Conservation (phyloP, 1,140 invertebrate genomes). For the Agrilus planipennis region DNA sequence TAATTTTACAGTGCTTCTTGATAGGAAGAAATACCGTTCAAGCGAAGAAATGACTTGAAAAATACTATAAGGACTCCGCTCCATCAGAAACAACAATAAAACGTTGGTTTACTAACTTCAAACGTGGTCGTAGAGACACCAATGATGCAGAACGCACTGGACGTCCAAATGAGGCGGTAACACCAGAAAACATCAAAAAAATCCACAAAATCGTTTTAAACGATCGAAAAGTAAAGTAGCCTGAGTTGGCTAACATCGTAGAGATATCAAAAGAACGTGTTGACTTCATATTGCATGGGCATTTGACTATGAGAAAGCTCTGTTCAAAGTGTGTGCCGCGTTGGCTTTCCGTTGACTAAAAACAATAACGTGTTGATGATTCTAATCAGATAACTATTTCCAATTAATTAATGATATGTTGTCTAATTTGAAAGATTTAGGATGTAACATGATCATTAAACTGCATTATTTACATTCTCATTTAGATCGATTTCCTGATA, state of each 20-base stretch:
- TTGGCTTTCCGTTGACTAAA: too few species aligned
- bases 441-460: slow-evolving; percentile 18
- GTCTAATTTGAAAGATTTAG: slow-evolving; percentile 14
- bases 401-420: slow-evolving; percentile 12
- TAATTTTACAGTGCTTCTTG: neutral
- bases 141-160: slow-evolving; percentile 18
- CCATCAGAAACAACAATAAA: slow-evolving; percentile 16
- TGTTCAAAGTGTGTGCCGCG: slow-evolving; percentile 3
- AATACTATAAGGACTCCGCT: slow-evolving; percentile 14
- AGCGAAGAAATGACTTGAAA: slow-evolving; percentile 5
- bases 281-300: too few species aligned
- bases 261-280: too few species aligned
- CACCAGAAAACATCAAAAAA: slow-evolving; percentile 13
- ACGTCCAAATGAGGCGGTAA: slow-evolving; percentile 15
- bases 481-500: slow-evolving; percentile 14
- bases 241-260: too few species aligned
- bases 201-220: too few species aligned
- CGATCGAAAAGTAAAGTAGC: too few species aligned
- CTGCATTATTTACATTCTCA: slow-evolving; percentile 13
- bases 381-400: neutral
- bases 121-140: slow-evolving; percentile 22
- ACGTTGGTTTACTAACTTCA: slow-evolving; percentile 23
- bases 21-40: slow-evolving; percentile 7
- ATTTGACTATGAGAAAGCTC: too few species aligned
- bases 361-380: too few species aligned